Percentiles rank a stretch among this genome's conserved stretches.
These are phyloP conservation scores for Diabrotica undecimpunctata DNA, from an alignment of 1,140 invertebrate genomes.

Conservation along the genomic window DNA sequence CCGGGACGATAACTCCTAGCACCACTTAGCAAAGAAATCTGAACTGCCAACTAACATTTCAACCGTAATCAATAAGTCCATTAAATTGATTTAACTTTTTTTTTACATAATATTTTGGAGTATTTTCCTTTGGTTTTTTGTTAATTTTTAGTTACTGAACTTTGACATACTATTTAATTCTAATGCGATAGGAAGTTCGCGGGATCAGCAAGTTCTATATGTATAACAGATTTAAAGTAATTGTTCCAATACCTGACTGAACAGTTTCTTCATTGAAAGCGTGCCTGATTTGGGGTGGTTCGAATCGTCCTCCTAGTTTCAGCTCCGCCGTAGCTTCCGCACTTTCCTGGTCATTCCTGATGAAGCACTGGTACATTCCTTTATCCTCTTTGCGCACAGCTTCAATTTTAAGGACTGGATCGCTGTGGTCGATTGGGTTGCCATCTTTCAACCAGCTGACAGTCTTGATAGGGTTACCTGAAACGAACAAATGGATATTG, in stretches of 20 bases:
- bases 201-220: too few relatives aligned
- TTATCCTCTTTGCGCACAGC: conserved; percentile 91
- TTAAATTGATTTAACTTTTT: too few relatives aligned
- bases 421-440: conserved; percentile 73
- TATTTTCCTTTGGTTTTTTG: too few relatives aligned
- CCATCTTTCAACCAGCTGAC: conserved; percentile 93
- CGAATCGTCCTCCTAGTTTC: conserved; percentile 87
- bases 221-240: too few relatives aligned
- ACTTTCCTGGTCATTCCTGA: conserved; percentile 89
- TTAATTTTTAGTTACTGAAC: too few relatives aligned
- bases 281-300: conserved; percentile 82
- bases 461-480: conserved; percentile 52
- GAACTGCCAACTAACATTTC: too few relatives aligned
- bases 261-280: conserved; percentile 83
- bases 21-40: too few relatives aligned
- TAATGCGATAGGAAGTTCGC: too few relatives aligned
- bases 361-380: conserved; percentile 97
- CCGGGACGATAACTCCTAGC: too few relatives aligned
- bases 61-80: too few relatives aligned
- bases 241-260: conserved; percentile 62
- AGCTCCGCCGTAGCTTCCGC: conserved; percentile 89
- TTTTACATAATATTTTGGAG: too few relatives aligned
- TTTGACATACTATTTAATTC: too few relatives aligned
- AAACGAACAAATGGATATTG: background rate
- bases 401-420: conserved; percentile 77